Percentiles rank a stretch among this genome's conserved stretches.
phyloP scores from a whole-genome alignment of 1,140 invertebrate species.

The Diorhabda carinulata region DNA sequence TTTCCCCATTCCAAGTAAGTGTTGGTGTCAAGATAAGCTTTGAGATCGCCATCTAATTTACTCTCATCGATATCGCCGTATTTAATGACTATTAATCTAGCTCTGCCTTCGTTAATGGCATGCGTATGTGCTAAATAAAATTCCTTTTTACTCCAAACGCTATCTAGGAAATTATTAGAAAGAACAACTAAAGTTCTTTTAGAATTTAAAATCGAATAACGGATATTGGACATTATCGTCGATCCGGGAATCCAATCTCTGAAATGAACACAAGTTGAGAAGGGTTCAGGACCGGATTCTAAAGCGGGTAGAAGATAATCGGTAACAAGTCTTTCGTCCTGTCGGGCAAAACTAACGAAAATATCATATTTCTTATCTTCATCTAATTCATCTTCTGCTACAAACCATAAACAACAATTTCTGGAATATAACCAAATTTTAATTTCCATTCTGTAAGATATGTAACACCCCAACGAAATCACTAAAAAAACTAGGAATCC shows the following conservation, averaged over 20 bases:
- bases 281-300: conserved; percentile 56
- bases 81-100: conserved; percentile 63
- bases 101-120: conserved; percentile 69
- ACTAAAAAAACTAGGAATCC: background rate
- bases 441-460: conserved; percentile 60
- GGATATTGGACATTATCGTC: conserved; percentile 75
- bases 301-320: conserved; percentile 64
- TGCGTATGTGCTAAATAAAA: conserved; percentile 74
- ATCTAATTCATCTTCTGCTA: conserved; percentile 70
- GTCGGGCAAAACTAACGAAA: conserved; percentile 81
- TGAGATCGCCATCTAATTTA: conserved; percentile 69
- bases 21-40: conserved; percentile 74
- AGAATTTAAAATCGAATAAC: conserved; percentile 72
- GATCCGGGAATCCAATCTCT: conserved; percentile 77
- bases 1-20: conserved; percentile 86
- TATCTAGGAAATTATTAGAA: conserved; percentile 76
- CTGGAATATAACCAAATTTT: conserved; percentile 70
- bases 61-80: conserved; percentile 67
- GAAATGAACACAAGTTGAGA: conserved; percentile 73
- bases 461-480: conserved; percentile 52
- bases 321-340: conserved; percentile 72
- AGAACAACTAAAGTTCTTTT: conserved; percentile 77
- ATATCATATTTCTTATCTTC: conserved; percentile 79
- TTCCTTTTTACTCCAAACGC: conserved; percentile 81
- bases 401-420: conserved; percentile 59